Evolutionary conservation across 2,113 vertebrate species (phyloP).

Genomic region (Anguilla rostrata): DNA sequence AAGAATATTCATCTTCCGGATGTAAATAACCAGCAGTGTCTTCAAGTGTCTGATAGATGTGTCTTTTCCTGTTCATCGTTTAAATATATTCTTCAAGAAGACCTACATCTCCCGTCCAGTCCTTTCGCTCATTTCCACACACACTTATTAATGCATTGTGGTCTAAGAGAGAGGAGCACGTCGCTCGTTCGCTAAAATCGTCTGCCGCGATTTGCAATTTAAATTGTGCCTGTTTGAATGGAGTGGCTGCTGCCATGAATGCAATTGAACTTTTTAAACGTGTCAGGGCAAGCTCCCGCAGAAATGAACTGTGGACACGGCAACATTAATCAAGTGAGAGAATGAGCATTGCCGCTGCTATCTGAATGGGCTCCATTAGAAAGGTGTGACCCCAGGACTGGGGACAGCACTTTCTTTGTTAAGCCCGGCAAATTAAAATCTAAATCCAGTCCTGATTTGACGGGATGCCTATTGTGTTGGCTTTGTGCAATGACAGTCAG

Average conservation of each 20-base stretch:
- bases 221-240: constrained; percentile 79
- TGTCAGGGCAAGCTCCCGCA: constrained; percentile 69
- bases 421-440: constrained; percentile 68
- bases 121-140: neutral
- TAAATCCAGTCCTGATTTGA: constrained; percentile 46
- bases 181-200: constrained; percentile 62
- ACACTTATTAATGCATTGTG: constrained; percentile 33
- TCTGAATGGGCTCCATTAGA: constrained; percentile 52
- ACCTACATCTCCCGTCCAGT: no score
- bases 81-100: no score
- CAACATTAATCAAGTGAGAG: constrained; percentile 69
- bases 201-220: constrained; percentile 74
- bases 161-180: constrained; percentile 40
- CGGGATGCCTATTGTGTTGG: constrained; percentile 47
- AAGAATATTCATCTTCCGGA: no score
- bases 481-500: constrained; percentile 48
- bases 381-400: constrained; percentile 39
- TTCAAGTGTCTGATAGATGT: no score
- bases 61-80: no score
- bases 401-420: constrained; percentile 54
- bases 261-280: constrained; percentile 78
- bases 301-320: constrained; percentile 64
- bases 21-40: no score
- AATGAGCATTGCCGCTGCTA: constrained; percentile 42
- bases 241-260: constrained; percentile 74